Evolutionary conservation across 2,113 vertebrate genomes (phyloP).

Genomic region (Nycticryphes semicollaris): DNA sequence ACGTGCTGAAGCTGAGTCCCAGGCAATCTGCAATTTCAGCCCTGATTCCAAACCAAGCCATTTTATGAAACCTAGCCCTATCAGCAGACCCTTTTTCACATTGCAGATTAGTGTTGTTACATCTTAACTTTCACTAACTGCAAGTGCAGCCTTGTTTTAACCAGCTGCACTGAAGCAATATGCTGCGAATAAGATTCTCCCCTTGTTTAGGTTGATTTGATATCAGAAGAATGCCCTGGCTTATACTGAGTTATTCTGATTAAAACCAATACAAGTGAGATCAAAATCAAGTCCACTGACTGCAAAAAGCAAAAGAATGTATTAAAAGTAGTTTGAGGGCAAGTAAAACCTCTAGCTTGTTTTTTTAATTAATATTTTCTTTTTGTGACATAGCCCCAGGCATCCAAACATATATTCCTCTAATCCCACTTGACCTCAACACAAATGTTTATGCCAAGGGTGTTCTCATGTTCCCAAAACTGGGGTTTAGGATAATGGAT

Average conservation of each 20-base stretch:
- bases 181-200: neutral
- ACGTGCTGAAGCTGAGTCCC: neutral
- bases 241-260: conserved; percentile 22
- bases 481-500: conserved; percentile 65
- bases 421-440: conserved; percentile 71
- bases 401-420: conserved; percentile 62
- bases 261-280: conserved; percentile 32
- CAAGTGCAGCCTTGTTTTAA: neutral
- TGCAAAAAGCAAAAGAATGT: conserved; percentile 35
- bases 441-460: conserved; percentile 69
- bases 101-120: neutral
- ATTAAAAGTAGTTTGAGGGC: conserved; percentile 59
- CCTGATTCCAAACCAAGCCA: neutral
- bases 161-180: neutral
- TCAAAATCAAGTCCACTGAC: conserved; percentile 40
- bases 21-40: neutral
- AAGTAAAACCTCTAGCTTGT: conserved; percentile 57
- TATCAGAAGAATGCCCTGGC: neutral
- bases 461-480: conserved; percentile 63
- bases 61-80: neutral
- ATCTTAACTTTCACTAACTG: neutral
- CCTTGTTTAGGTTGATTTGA: neutral
- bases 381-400: conserved; percentile 46
- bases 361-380: conserved; percentile 72
- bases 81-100: neutral